phyloP scores from a whole-genome alignment of 1,140 invertebrate genomes.

The Scaptomyza hsui region DNA sequence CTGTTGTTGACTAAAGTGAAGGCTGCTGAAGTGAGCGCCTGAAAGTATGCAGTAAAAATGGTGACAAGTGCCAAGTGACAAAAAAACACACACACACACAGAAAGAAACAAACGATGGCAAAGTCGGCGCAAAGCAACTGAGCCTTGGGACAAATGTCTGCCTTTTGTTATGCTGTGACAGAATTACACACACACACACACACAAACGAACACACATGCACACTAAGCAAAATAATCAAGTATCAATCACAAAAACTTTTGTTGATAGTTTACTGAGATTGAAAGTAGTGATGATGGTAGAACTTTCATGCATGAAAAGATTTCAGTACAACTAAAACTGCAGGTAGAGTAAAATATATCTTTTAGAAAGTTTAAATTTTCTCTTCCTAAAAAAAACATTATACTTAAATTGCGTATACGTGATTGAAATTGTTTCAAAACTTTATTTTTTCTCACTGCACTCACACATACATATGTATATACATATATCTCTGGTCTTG shows the following conservation, averaged over 20 bases:
- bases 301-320: too few species aligned
- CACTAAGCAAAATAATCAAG: conserved; percentile 10
- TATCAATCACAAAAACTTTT: neutral
- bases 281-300: too few species aligned
- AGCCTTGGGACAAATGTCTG: conserved; percentile 20
- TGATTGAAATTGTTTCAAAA: too few species aligned
- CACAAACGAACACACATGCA: conserved; percentile 5
- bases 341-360: too few species aligned
- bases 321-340: too few species aligned
- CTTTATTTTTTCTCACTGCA: too few species aligned
- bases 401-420: too few species aligned
- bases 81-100: conserved; percentile 53
- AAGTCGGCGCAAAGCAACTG: conserved; percentile 32
- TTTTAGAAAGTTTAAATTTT: too few species aligned
- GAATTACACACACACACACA: conserved; percentile 10
- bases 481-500: conserved; percentile 18
- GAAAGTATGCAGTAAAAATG: conserved; percentile 58
- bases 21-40: conserved; percentile 22
- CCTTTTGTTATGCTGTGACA: conserved; percentile 41
- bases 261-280: too few species aligned
- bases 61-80: conserved; percentile 30
- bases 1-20: neutral
- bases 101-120: conserved; percentile 10
- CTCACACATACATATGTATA: conserved; percentile 18
- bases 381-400: too few species aligned